Base-by-base conservation (phyloP, 2,888 invertebrate genomes). In the Oscheius myriophilus region DNA sequence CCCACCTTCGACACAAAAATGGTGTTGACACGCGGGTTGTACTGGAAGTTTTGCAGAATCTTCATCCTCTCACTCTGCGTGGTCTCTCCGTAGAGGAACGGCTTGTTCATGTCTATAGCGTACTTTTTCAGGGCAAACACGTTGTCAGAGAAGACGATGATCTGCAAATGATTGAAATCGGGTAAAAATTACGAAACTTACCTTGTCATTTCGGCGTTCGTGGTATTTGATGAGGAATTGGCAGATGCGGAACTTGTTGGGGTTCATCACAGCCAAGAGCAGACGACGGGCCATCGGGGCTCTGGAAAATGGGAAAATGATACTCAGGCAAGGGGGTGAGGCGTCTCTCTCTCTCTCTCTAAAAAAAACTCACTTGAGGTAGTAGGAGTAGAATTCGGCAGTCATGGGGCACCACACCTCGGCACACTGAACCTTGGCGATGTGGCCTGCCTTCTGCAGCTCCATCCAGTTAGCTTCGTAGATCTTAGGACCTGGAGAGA, bases 391-490 rank as follows among this genome's bases (percentile, higher is more conserved):
- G 89, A 98, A 98, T 89, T 98, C 97, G 0, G 97, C 95, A 1
- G 94, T 93, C 98, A 99, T 99, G 25, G 96, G 96, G 87, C 98
- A 98, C 97, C 98, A 98, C 2, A 90, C 96, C 90, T 98, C 98
- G 0, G 97, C 97, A 89, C 98, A 99, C 88, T 98, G 97, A 26
- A 81, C 80, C 67, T 93, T 91, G 6, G 98, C 98, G 86, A 98
- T 97, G 88, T 90, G 95, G 1, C 97, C 97, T 81, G 91, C 90
- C 83, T 95, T 94, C 87, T 97, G 96, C 73, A 99, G 89, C 89
- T 99, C 98, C 87, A 99, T 90, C 98, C 98, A 99, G 89, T 99
- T 99, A 1, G 98, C 98, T 88, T 99, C 98, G 87, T 97, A 99
- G 72, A 99, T 89, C 89, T 98, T 97, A 45, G 90, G 90, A 9